Evolutionary conservation across 1,140 invertebrate genomes (phyloP).

Genomic region (Gonioctena quinquepunctata): DNA sequence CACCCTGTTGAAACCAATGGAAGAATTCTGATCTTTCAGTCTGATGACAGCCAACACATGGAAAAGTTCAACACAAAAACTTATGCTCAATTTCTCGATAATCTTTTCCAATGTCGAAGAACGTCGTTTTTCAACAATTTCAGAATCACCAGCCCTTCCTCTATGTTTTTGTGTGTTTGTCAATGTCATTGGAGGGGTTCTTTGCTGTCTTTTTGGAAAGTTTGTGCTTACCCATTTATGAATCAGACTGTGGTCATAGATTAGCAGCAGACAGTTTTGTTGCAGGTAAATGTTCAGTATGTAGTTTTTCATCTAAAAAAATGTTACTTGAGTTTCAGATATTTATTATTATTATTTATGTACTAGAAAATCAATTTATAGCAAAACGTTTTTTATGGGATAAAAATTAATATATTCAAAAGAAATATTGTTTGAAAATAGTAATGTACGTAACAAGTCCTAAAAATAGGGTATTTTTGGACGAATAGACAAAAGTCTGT

Average conservation of each 20-base stretch:
- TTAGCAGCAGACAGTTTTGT: constrained; percentile 69
- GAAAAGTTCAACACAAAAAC: constrained; percentile 66
- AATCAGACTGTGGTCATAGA: constrained; percentile 70
- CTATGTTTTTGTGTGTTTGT: neutral
- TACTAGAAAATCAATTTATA: no score
- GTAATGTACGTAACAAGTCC: no score
- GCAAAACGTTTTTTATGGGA: no score
- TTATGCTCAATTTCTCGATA: constrained; percentile 61
- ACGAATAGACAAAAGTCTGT: no score
- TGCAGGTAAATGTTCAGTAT: constrained; percentile 69
- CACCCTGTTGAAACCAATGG: constrained; percentile 64
- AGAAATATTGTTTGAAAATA: no score
- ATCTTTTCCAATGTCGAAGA: constrained; percentile 52
- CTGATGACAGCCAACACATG: constrained; percentile 59
- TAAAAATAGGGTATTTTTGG: no score
- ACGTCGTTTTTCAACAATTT: constrained; percentile 3
- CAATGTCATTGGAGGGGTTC: neutral
- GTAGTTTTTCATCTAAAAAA: constrained; percentile 67
- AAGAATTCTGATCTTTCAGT: constrained; percentile 57
- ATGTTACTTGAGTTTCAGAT: no score
- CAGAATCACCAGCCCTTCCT: neutral
- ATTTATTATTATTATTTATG: no score
- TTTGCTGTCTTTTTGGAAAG: constrained; percentile 43
- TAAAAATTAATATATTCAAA: no score
- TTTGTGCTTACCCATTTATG: constrained; percentile 62